These are phyloP conservation scores for Wiebesia pumilae DNA, from an alignment of 1,140 invertebrate species.

Conservation along the genomic window DNA sequence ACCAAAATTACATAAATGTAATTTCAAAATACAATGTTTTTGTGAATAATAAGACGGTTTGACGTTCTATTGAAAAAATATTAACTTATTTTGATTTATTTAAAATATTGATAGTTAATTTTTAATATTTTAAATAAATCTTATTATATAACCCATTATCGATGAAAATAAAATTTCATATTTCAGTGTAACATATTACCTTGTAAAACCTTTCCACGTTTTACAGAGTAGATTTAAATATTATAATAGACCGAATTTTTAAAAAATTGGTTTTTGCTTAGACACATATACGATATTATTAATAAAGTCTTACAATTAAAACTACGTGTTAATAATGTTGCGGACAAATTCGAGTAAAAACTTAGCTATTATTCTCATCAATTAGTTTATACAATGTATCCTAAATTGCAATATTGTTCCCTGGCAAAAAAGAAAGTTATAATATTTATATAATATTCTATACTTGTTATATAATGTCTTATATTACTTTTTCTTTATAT, in stretches of 20 bases:
- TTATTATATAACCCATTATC: not conserved
- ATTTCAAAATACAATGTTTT: not conserved
- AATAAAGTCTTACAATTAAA: constrained; percentile 4
- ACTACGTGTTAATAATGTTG: not conserved
- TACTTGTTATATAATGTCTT: not conserved
- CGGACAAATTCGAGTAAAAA: not conserved
- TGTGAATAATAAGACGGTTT: not conserved
- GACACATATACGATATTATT: not conserved
- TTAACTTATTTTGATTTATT: not conserved
- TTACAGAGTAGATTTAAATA: not conserved
- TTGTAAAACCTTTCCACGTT: not conserved
- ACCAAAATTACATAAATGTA: not conserved
- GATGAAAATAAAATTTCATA: constrained; percentile 12
- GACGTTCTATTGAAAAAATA: not conserved
- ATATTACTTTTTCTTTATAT: not conserved
- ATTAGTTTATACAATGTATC: not conserved
- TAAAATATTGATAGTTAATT: not conserved
- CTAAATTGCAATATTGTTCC: not conserved
- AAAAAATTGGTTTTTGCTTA: not conserved
- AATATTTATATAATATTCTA: not conserved
- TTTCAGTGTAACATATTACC: not conserved
- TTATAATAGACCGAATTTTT: not conserved
- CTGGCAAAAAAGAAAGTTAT: constrained; percentile 30
- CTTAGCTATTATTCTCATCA: not conserved
- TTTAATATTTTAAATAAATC: constrained; percentile 19